Evolutionary conservation across 2,113 vertebrate species (phyloP).

Genomic region (Ceratotherium simum): DNA sequence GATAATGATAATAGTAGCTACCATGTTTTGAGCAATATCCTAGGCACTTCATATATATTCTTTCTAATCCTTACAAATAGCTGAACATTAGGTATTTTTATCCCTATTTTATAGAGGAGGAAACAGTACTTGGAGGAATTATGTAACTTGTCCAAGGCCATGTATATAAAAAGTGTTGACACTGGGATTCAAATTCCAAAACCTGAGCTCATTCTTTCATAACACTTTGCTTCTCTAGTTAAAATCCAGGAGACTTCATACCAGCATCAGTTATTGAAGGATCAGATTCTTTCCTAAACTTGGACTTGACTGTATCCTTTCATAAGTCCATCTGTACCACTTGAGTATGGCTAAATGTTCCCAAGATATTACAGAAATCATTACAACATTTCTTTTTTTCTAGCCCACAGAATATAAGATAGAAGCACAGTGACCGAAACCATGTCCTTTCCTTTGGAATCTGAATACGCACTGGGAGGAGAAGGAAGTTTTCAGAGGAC

Average conservation of each 20-base stretch:
- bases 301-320: background rate
- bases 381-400: background rate
- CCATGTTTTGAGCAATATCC: background rate
- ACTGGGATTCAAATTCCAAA: slow-evolving; percentile 33
- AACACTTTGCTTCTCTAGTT: background rate
- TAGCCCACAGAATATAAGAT: background rate
- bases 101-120: background rate
- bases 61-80: background rate
- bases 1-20: background rate
- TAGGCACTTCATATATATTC: background rate
- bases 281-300: background rate
- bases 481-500: background rate
- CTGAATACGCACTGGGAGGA: background rate
- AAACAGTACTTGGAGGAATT: background rate
- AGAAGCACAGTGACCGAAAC: background rate
- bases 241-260: background rate
- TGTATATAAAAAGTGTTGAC: background rate
- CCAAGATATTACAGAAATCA: background rate
- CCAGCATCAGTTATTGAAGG: background rate
- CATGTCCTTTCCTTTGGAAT: background rate
- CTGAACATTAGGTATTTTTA: background rate
- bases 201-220: background rate
- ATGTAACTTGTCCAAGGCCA: background rate
- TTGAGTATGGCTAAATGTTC: background rate
- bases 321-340: background rate